Percentiles rank a stretch among this genome's conserved stretches.
Conservation (phyloP, 2,797 vertebrate genomes). For the Chanos chanos region DNA sequence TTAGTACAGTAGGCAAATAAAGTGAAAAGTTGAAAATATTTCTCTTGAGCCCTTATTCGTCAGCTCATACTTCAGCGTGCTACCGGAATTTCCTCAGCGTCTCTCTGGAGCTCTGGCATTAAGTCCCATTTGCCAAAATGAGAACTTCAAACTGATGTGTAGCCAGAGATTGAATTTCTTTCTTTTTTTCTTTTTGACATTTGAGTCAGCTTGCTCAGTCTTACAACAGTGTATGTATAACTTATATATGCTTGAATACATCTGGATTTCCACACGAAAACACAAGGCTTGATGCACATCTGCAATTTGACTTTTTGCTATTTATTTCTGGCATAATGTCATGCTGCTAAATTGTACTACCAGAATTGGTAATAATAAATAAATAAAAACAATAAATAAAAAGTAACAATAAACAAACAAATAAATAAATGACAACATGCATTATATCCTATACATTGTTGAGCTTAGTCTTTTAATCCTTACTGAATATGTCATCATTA, state of each 20-base stretch:
- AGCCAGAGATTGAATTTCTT: slow-evolving; percentile 12
- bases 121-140: slow-evolving; percentile 46
- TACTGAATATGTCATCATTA: too few species aligned
- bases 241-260: slow-evolving; percentile 36
- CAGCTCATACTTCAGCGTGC: slow-evolving; percentile 42
- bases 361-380: too few species aligned
- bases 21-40: slow-evolving; percentile 46
- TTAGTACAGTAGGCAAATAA: slow-evolving; percentile 35
- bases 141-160: slow-evolving; percentile 34
- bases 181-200: slow-evolving; percentile 14
- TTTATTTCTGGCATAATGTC: slow-evolving; percentile 51
- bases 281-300: slow-evolving; percentile 55
- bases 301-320: slow-evolving; percentile 58
- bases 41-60: slow-evolving; percentile 42
- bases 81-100: slow-evolving; percentile 47
- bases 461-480: too few species aligned
- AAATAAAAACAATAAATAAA: too few species aligned
- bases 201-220: slow-evolving; percentile 34
- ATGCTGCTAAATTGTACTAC: slow-evolving; percentile 32
- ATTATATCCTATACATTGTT: too few species aligned
- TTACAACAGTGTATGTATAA: slow-evolving; percentile 27
- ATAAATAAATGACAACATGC: too few species aligned
- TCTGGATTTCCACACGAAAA: slow-evolving; percentile 54
- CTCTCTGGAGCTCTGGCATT: slow-evolving; percentile 18
- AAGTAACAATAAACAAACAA: too few species aligned